phyloP scores from a whole-genome alignment of 2,113 vertebrate species.

The Pyxicephalus adspersus region DNA sequence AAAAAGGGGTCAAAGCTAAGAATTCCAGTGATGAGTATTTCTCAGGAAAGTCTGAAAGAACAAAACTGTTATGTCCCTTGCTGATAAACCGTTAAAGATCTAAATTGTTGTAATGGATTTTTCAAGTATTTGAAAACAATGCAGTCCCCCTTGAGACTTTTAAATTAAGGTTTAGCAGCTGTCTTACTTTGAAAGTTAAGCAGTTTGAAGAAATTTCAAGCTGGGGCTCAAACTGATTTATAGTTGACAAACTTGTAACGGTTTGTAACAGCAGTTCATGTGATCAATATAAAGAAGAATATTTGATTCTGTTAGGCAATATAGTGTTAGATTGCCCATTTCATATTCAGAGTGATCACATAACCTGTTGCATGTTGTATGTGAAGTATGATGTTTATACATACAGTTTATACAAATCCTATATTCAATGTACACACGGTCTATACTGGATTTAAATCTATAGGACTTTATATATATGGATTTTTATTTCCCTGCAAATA shows the following conservation, averaged over 20 bases:
- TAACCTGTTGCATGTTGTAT: neutral
- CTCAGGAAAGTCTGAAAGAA: conserved; percentile 40
- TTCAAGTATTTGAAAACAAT: conserved; percentile 54
- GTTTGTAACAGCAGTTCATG: neutral
- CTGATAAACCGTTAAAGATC: conserved; percentile 51
- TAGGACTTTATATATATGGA: too few species aligned
- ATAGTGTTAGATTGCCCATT: neutral
- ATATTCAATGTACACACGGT: too few species aligned
- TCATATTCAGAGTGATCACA: neutral
- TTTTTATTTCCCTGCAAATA: too few species aligned
- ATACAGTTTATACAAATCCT: too few species aligned
- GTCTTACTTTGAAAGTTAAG: conserved; percentile 43
- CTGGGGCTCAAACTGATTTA: conserved; percentile 2
- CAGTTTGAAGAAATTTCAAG: conserved; percentile 27
- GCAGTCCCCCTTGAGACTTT: conserved; percentile 41
- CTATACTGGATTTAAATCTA: too few species aligned
- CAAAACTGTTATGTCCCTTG: conserved; percentile 50
- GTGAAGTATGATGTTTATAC: too few species aligned
- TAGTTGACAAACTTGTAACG: neutral
- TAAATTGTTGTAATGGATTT: conserved; percentile 55
- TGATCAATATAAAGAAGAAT: conserved; percentile 2
- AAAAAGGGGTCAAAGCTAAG: conserved; percentile 42
- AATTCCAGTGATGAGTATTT: conserved; percentile 39
- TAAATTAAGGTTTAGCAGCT: conserved; percentile 49
- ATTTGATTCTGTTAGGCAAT: neutral